Conservation (phyloP, 1,140 invertebrate genomes). For the Bilobella aurantiaca region DNA sequence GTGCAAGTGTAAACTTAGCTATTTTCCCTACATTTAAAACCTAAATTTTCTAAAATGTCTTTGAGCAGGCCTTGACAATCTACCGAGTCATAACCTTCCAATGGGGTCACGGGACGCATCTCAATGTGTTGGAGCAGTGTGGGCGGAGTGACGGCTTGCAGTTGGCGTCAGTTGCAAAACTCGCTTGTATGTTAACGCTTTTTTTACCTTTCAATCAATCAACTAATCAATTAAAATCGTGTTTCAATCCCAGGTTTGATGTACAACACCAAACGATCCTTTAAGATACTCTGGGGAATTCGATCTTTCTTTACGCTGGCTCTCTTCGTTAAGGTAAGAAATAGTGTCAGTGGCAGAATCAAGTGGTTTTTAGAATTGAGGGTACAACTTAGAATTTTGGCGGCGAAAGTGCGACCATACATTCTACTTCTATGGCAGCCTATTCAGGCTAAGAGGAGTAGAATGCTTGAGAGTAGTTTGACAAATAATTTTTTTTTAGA, state of each 20-base stretch:
- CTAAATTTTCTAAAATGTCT: background rate
- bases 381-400: background rate
- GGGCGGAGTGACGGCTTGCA: background rate
- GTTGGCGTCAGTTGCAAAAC: background rate
- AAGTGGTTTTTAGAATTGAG: background rate
- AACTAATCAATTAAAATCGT: background rate
- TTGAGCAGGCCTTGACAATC: background rate
- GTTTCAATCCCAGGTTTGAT: background rate
- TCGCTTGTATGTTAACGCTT: background rate
- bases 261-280: slow-evolving; percentile 8
- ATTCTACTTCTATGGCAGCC: too few relatives aligned
- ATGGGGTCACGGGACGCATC: background rate
- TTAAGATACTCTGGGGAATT: slow-evolving; percentile 3
- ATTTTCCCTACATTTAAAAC: background rate
- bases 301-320: slow-evolving; percentile 3
- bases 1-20: too few relatives aligned
- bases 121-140: background rate
- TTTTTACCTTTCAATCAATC: background rate
- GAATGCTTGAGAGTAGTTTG: background rate
- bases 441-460: background rate
- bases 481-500: background rate
- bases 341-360: background rate
- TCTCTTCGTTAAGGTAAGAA: slow-evolving; percentile 3
- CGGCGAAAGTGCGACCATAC: too few relatives aligned
- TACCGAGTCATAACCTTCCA: slow-evolving; percentile 2